A percentile compares a stretch with the other conserved stretches of the same genome.
These are phyloP conservation scores for Lasaia peninsularis DNA, from an alignment of 1,140 invertebrate genomes.

Conservation along the genomic window DNA sequence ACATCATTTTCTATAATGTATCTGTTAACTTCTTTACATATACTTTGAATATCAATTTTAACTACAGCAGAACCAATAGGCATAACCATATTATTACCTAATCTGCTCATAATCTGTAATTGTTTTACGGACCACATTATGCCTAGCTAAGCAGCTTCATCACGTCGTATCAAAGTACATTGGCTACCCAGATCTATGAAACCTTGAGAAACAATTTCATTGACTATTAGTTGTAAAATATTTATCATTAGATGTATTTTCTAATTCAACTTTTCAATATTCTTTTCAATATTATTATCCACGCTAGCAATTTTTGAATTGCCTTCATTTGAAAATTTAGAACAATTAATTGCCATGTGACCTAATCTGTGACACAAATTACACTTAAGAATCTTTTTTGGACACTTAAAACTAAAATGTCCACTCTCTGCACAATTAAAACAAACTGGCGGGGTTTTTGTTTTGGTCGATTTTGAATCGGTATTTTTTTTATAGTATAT, in stretches of 20 bases:
- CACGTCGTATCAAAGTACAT: not conserved
- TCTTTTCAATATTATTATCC: too few relatives aligned
- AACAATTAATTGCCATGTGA: not conserved
- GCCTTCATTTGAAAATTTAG: not conserved
- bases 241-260: conserved; percentile 1
- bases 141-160: not conserved
- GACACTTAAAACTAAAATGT: not conserved
- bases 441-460: not conserved
- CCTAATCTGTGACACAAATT: not conserved
- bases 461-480: not conserved
- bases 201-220: not conserved
- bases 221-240: conserved; percentile 16
- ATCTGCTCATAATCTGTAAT: not conserved
- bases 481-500: too few relatives aligned
- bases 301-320: too few relatives aligned
- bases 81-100: not conserved
- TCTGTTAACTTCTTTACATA: not conserved
- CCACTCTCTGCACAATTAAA: not conserved
- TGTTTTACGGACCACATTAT: not conserved
- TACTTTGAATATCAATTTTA: not conserved
- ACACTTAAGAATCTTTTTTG: not conserved
- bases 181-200: not conserved
- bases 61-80: not conserved
- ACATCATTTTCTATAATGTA: not conserved
- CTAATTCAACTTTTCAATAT: too few relatives aligned